Base-by-base conservation (phyloP, 2,797 vertebrate species). In the Aphelocoma californica region DNA sequence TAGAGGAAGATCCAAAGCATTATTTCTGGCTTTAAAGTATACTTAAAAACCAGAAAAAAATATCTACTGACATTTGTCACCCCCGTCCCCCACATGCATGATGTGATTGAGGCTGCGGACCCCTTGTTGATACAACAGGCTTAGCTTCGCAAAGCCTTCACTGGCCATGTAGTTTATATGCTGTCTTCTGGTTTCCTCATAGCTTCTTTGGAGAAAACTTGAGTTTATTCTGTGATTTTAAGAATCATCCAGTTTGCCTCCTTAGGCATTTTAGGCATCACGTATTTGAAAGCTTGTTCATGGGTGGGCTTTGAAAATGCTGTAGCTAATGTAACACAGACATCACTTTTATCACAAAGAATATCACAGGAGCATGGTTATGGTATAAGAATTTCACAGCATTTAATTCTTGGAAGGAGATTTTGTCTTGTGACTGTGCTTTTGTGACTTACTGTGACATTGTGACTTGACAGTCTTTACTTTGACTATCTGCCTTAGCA, bases 301-400 rank as follows among this genome's bases (percentile, higher is more conserved):
- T 25, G n/a, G 5, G 3, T 18, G 12, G 21, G 18, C 50, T 69
- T 81, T 66, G n/a, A 36, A 81, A 81, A 69, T 50, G 38, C 32
- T 69, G 7, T 15, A 44, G 58, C 10, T 81, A 16, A 26, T 5
- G 5, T 31, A 42, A 36, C 10, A 32, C 34, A 24, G n/a, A 10
- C 14, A 7, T 3, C 0, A 1, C 25, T 40, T 3, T 0, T 19
- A 23, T 40, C 28, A 23, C 3, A 45, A 18, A 48, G 8, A n/a
- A 3, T 32, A 5, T 48, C 32, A 25, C 24, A 65, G 38, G 25
- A 53, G 15, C 2, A 1, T 18, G 8, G 28, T 51, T 10, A 6
- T 28, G 44, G 29, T n/a, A 38, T 18, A 28, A 48, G 54, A 53
- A 61, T 18, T 58, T 91, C 18, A 31, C 20, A 58, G 36, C 47